Percentiles rank a stretch among this genome's conserved stretches.
Conservation (phyloP, 2,888 invertebrate genomes). For the Calliopum simillimum region DNA sequence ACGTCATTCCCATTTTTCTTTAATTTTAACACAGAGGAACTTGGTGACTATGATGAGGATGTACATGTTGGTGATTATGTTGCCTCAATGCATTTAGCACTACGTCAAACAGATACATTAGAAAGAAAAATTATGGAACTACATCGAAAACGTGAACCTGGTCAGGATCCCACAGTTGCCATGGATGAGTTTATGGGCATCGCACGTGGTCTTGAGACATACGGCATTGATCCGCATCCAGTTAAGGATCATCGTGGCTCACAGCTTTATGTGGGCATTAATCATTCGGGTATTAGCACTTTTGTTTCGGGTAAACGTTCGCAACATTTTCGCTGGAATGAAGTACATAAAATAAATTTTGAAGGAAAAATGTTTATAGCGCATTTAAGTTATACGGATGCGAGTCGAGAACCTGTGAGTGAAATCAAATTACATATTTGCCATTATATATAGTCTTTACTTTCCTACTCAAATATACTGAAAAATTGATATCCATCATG, state of each 20-base stretch:
- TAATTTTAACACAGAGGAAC: slow-evolving; percentile 76
- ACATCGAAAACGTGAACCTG: slow-evolving; percentile 88
- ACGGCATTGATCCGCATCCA: slow-evolving; percentile 97
- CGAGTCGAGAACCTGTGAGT: slow-evolving; percentile 68
- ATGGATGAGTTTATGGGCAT: slow-evolving; percentile 92
- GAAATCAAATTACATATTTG: not conserved
- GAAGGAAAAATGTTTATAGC: slow-evolving; percentile 98
- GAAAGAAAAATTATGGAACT: slow-evolving; percentile 94
- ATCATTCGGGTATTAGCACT: slow-evolving; percentile 93
- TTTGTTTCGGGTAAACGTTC: slow-evolving; percentile 94
- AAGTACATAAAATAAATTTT: slow-evolving; percentile 95
- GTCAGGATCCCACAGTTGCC: slow-evolving; percentile 86
- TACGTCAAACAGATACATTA: slow-evolving; percentile 91
- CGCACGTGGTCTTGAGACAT: slow-evolving; percentile 92
- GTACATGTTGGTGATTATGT: slow-evolving; percentile 91
- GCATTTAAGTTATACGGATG: slow-evolving; percentile 92
- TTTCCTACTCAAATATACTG: too few relatives aligned
- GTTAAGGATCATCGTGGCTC: slow-evolving; percentile 96
- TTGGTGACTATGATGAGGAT: slow-evolving; percentile 93
- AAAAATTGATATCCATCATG: too few relatives aligned
- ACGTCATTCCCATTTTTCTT: too few relatives aligned
- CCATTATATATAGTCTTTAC: not conserved
- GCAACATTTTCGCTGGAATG: slow-evolving; percentile 96
- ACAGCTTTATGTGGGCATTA: slow-evolving; percentile 93
- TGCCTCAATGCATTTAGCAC: slow-evolving; percentile 87